Evolutionary conservation across 2,888 invertebrate species (phyloP), one percentile per base, ranked within the genome.

Genomic region (Dryobotodes eremita): DNA sequence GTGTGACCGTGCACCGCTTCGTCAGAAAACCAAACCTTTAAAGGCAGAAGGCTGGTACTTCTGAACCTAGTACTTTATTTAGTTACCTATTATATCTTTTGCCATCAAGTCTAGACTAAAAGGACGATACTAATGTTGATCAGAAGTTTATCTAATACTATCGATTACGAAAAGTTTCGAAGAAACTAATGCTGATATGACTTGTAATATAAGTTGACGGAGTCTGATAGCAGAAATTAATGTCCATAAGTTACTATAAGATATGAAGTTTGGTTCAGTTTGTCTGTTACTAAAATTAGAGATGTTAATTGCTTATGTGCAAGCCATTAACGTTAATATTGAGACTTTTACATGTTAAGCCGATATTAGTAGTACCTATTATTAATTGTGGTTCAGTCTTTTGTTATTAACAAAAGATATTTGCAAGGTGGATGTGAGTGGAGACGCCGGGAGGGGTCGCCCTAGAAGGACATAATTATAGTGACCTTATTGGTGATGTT

Each of bases 101-200:
- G 78, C 75, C 84, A 61, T 79, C 31, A 77, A 42, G 86, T 86
- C 89, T 86, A 89, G 86, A 88, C 88, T 74, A 42, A 42, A 42
- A 87, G 81, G 80, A 83, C 79, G 69, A 77, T 77, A 86, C 64
- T 77, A 83, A 88, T 78, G 77, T 83, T 80, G 76, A 83, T 89
- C 83, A 86, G 74, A 82, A 83, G 76, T 86, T 88, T 85, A 83
- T 83, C 79, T 77, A 53, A 65, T 77, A 71, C 68, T 75, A 80
- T 82, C 61, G 76, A 86, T 69, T 76, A 48, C 71, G 80, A 75
- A 79, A 88, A 88, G 65, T 84, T 86, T 82, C 64, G 36, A 17
- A 78, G 73, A 42, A 42, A 70, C 75, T 74, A 68, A 72, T 72
- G 48, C 59, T 86, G 77, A 82, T 82, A 53, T 31, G 59, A 79